Percentiles rank a stretch among this genome's conserved stretches.
phyloP scores from a whole-genome alignment of 2,113 vertebrate species.

The Scatophagus argus region DNA sequence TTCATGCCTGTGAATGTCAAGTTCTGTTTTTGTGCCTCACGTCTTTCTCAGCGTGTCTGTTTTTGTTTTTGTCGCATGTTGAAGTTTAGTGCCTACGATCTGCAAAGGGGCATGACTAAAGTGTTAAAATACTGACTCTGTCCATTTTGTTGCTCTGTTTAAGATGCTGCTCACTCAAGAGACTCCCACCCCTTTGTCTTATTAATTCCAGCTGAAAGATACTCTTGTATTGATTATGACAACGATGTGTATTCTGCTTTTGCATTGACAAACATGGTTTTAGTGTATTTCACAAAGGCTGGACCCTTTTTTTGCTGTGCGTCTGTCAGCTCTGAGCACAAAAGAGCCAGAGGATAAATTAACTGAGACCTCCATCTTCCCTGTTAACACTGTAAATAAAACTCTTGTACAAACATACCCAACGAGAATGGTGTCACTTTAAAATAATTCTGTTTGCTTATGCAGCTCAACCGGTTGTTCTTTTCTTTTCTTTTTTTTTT shows the following conservation, averaged over 20 bases:
- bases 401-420: slow-evolving; percentile 69
- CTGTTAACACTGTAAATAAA: slow-evolving; percentile 84
- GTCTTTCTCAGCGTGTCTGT: slow-evolving; percentile 29
- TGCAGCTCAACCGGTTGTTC: neutral
- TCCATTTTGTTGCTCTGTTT: slow-evolving; percentile 61
- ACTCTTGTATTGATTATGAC: slow-evolving; percentile 60
- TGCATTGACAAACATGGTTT: slow-evolving; percentile 59
- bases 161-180: slow-evolving; percentile 75
- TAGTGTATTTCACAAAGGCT: slow-evolving; percentile 76
- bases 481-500: neutral
- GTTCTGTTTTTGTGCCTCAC: slow-evolving; percentile 52
- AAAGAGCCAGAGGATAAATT: slow-evolving; percentile 58
- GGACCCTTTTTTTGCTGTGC: slow-evolving; percentile 74
- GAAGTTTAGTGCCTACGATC: slow-evolving; percentile 57
- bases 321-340: slow-evolving; percentile 66
- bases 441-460: neutral
- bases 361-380: slow-evolving; percentile 54
- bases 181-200: slow-evolving; percentile 27
- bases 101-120: slow-evolving; percentile 54
- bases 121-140: slow-evolving; percentile 74
- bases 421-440: slow-evolving; percentile 25
- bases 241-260: slow-evolving; percentile 67
- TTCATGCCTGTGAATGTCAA: slow-evolving; percentile 49
- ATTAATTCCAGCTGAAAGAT: slow-evolving; percentile 52
- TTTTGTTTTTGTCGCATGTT: slow-evolving; percentile 51